These are phyloP conservation scores for Ranitomeya variabilis DNA, from an alignment of 2,113 vertebrate genomes.

Conservation along the genomic window DNA sequence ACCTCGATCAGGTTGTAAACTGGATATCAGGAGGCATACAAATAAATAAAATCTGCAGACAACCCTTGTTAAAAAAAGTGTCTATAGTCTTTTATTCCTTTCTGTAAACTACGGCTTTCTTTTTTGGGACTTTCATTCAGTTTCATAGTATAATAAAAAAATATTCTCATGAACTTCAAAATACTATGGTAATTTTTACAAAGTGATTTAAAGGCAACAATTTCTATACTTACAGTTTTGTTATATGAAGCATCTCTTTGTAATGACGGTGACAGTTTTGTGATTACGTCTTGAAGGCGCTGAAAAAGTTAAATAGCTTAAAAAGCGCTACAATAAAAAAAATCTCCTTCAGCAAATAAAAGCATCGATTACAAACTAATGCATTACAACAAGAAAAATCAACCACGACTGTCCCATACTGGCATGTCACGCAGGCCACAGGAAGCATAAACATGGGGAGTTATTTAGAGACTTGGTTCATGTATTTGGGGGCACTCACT, in stretches of 20 bases:
- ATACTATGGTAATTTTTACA: not conserved
- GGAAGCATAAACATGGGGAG: not conserved
- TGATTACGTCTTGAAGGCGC: conserved; percentile 98
- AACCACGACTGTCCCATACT: not conserved
- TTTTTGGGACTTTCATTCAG: no score
- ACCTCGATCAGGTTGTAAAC: no score
- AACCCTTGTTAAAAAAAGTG: no score
- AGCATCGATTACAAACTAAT: not conserved
- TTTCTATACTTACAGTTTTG: conserved; percentile 87
- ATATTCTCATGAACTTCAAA: no score
- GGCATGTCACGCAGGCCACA: not conserved
- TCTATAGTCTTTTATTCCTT: no score
- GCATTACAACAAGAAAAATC: not conserved
- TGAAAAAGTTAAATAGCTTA: conserved; percentile 62
- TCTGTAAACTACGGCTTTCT: no score
- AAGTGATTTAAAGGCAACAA: not conserved
- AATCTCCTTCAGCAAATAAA: not conserved
- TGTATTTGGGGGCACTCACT: no score
- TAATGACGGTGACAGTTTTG: conserved; percentile 91
- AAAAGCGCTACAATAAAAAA: not conserved
- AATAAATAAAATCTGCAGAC: no score
- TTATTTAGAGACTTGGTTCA: not conserved
- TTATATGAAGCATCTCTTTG: conserved; percentile 96
- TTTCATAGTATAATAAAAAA: no score
- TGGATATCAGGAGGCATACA: no score